Evolutionary conservation across 2,113 vertebrate species (phyloP), one percentile per base, ranked within the genome.

Genomic region (Notarius quadriscutis): DNA sequence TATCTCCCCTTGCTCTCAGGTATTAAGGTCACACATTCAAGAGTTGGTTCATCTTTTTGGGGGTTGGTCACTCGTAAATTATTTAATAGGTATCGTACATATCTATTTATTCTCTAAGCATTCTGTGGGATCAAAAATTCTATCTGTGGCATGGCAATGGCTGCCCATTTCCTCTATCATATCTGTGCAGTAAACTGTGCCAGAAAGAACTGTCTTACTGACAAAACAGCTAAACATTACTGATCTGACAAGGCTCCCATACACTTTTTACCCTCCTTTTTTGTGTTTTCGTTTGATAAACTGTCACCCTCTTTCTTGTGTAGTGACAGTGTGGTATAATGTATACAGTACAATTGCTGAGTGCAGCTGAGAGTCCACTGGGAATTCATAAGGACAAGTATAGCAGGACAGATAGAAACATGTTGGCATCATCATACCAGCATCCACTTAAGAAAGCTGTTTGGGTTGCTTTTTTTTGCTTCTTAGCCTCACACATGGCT

Each of bases 1-100:
- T 34, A 92, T 94, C 34, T 97, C 96, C 62, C 96, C 96, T 1
- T 81, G 92, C 75, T 93, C 96, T 9, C 96, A 97, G 96, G 97
- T 97, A 96, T 95, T 83, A n/a, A 78, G 80, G n/a, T 27, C 58
- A 22, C 12, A 80, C 6, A 11, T 74, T 50, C 14, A 48, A 60
- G 20, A 17, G 7, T 27, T 57, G 15, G n/a, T 80, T 58, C 17
- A 57, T 62, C 25, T 79, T 79, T 30, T 57, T n/a, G 1, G 20
- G 63, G 63, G 53, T 53, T 53, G 15, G 4, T 27, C 55, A 25
- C 4, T 25, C 67, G 50, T 1, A 22, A 79, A 55, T 25, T 12
- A 79, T 18, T 79, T 55, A 30, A 9, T 12, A 22, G 67, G 15
- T 1, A 53, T 57, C 57, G 51, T 17, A 51, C 12, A 41, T 2